Evolutionary conservation across 2,888 invertebrate genomes (phyloP).

Genomic region (Campoletis raptor): DNA sequence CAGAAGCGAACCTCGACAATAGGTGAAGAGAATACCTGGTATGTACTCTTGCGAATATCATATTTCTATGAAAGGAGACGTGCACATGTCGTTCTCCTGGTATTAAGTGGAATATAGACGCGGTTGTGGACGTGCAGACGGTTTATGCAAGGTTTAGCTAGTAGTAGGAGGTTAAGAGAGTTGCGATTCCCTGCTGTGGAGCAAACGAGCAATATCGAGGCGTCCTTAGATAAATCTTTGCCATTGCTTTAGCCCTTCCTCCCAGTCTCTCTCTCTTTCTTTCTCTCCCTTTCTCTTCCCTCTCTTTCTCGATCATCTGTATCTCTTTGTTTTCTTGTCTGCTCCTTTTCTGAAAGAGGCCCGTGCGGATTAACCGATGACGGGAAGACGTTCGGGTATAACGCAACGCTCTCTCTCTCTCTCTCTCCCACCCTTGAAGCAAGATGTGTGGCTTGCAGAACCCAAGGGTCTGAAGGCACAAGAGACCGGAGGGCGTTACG

Average conservation of each 20-base stretch:
- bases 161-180: constrained; percentile 42
- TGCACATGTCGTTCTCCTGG: constrained; percentile 38
- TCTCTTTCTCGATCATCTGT: constrained; percentile 1
- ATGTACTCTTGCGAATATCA: constrained; percentile 69
- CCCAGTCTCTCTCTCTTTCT: constrained; percentile 69
- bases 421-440: background rate
- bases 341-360: constrained; percentile 68
- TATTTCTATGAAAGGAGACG: constrained; percentile 65
- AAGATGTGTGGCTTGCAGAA: constrained; percentile 49
- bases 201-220: constrained; percentile 75
- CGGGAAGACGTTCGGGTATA: constrained; percentile 66
- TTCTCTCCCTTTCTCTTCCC: background rate
- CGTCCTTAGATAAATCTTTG: constrained; percentile 79
- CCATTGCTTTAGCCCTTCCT: constrained; percentile 70
- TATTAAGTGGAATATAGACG: constrained; percentile 43
- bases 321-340: constrained; percentile 1
- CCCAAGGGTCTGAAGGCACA: constrained; percentile 62
- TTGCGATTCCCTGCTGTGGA: constrained; percentile 70
- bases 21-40: constrained; percentile 19
- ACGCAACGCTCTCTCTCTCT: constrained; percentile 68
- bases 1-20: constrained; percentile 36
- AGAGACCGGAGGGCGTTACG: constrained; percentile 34
- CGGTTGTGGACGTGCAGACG: constrained; percentile 44
- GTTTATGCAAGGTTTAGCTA: constrained; percentile 27
- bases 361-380: constrained; percentile 78